phyloP scores from a whole-genome alignment of 2,888 invertebrate species.

The Ochropleura plecta region DNA sequence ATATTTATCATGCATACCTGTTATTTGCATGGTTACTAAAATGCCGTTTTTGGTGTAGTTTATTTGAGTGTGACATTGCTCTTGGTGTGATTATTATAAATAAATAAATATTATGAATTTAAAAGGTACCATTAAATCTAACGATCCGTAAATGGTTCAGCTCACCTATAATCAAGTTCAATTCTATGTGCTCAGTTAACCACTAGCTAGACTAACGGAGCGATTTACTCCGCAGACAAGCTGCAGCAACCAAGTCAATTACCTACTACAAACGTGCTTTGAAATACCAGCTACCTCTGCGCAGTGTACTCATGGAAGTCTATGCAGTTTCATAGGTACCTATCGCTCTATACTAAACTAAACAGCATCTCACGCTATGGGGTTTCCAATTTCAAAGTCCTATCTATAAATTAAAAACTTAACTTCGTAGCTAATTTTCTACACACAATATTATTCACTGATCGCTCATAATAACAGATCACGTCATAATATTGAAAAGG shows the following conservation, averaged over 20 bases:
- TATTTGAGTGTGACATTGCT: too few species aligned
- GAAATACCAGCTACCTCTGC: constrained; percentile 28
- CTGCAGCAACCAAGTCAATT: constrained; percentile 38
- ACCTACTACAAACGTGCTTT: constrained; percentile 40
- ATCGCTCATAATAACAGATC: constrained; percentile 26
- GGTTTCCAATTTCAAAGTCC: background rate
- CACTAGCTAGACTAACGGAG: constrained; percentile 36
- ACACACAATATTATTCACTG: background rate
- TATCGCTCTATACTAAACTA: background rate
- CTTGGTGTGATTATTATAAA: too few species aligned
- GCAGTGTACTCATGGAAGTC: background rate
- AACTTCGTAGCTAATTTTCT: background rate
- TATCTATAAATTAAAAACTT: constrained; percentile 11
- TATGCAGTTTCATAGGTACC: background rate
- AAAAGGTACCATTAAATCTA: background rate
- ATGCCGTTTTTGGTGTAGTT: too few species aligned
- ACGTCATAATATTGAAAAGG: constrained; percentile 33
- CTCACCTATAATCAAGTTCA: background rate
- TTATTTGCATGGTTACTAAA: too few species aligned
- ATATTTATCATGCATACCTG: too few species aligned
- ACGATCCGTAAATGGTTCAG: background rate
- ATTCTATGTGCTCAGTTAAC: constrained; percentile 3
- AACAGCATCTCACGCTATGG: background rate
- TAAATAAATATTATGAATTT: too few species aligned
- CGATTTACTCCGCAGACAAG: constrained; percentile 43